Conservation (phyloP, 2,797 vertebrate species). For the Lateolabrax maculatus region DNA sequence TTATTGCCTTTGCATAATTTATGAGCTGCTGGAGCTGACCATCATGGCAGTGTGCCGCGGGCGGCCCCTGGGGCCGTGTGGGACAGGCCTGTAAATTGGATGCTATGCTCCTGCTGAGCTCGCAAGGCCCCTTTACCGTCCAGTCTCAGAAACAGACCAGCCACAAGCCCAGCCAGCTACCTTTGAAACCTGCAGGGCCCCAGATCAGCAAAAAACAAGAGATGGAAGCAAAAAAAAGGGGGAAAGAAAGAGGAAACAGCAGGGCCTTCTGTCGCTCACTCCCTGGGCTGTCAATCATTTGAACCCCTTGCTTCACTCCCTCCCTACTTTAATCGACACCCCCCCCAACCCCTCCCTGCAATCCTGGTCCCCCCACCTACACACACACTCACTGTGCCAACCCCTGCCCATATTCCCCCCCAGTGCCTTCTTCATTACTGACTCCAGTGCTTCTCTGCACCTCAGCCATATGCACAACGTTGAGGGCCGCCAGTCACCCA, state of each 20-base stretch:
- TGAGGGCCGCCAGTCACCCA: conserved; percentile 94
- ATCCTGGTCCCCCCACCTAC: conserved; percentile 31
- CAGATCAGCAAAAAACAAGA: conserved; percentile 81
- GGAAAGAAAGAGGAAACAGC: conserved; percentile 55
- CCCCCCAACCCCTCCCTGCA: conserved; percentile 56
- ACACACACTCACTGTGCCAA: conserved; percentile 59
- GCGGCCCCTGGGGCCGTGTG: conserved; percentile 90
- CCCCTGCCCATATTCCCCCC: conserved; percentile 74
- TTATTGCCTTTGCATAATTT: conserved; percentile 98
- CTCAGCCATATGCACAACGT: conserved; percentile 94
- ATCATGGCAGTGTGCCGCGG: conserved; percentile 91
- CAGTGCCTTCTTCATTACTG: conserved; percentile 90
- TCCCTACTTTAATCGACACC: conserved; percentile 85
- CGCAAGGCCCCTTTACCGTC: conserved; percentile 83
- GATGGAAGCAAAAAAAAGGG: conserved; percentile 50
- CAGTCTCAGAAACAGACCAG: conserved; percentile 87
- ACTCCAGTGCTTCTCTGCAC: conserved; percentile 91
- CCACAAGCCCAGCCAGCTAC: conserved; percentile 84
- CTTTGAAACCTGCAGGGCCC: conserved; percentile 86
- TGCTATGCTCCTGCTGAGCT: conserved; percentile 91
- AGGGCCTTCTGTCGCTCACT: conserved; percentile 82
- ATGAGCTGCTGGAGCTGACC: conserved; percentile 92
- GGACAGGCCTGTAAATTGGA: conserved; percentile 97
- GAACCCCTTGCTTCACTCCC: conserved; percentile 62
- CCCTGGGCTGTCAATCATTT: conserved; percentile 89